These are phyloP conservation scores for Zaprionus ghesquierei DNA, from an alignment of 1,140 invertebrate species.

Conservation along the genomic window DNA sequence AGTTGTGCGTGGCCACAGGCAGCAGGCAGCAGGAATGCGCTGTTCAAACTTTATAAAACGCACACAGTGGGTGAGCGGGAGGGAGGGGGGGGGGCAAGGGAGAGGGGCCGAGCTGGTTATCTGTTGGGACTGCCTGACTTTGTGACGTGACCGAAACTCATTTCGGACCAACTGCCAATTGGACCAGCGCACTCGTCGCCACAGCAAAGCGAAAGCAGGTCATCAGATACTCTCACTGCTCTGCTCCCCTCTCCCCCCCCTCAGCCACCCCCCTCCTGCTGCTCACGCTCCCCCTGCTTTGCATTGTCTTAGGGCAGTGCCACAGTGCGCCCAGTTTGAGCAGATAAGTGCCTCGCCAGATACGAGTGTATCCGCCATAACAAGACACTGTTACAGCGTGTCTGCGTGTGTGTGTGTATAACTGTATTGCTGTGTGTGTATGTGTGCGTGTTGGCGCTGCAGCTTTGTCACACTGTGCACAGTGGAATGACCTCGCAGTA, in stretches of 20 bases:
- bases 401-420: neutral
- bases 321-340: neutral
- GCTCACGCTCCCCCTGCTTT: neutral
- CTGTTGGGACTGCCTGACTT: conserved; percentile 1
- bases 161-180: conserved; percentile 41
- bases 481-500: conserved; percentile 77
- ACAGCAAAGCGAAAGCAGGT: conserved; percentile 53
- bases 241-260: too few relatives aligned
- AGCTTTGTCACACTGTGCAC: conserved; percentile 50
- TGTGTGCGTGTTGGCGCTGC: conserved; percentile 1
- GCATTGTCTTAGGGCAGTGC: neutral
- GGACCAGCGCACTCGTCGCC: neutral
- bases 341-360: neutral
- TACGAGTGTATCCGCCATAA: neutral
- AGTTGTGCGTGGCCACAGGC: neutral
- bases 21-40: neutral
- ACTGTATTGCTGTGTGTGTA: conserved; percentile 11
- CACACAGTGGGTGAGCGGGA: neutral
- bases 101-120: neutral
- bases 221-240: conserved; percentile 37
- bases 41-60: too few relatives aligned
- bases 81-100: neutral
- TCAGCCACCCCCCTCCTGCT: neutral
- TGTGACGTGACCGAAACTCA: conserved; percentile 57
- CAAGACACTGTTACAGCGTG: neutral